Percentiles rank a stretch among this genome's conserved stretches.
Conservation (phyloP, 2,888 invertebrate species). For the Dorcus hopei region DNA sequence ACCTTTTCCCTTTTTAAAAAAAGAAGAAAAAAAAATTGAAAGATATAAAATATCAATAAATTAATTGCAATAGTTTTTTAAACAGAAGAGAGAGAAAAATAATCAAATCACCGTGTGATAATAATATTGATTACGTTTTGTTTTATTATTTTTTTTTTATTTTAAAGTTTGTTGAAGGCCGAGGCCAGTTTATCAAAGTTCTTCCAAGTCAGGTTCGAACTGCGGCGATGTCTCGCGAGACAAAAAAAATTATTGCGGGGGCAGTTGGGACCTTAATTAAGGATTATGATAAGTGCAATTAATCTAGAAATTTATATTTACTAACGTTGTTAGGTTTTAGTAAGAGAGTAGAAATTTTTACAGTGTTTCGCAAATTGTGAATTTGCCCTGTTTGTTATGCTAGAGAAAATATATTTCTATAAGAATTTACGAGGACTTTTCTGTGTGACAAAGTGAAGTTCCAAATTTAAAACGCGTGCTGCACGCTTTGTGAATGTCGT, state of each 20-base stretch:
- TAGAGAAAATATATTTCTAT: constrained; percentile 15
- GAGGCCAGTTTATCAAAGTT: constrained; percentile 49
- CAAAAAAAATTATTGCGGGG: constrained; percentile 7
- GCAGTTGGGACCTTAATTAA: constrained; percentile 30
- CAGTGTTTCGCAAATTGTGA: constrained; percentile 11
- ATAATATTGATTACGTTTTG: constrained; percentile 19
- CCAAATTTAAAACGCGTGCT: too few species aligned
- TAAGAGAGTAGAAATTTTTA: constrained; percentile 17
- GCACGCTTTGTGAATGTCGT: too few species aligned
- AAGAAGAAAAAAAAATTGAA: background rate
- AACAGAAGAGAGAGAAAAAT: background rate
- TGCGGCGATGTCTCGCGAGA: constrained; percentile 9
- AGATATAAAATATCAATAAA: constrained; percentile 18
- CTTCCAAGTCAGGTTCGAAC: constrained; percentile 40
- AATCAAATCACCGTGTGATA: constrained; percentile 25
- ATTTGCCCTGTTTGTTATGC: constrained; percentile 17
- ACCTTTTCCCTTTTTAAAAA: background rate
- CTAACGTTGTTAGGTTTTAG: constrained; percentile 40
- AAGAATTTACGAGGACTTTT: constrained; percentile 15
- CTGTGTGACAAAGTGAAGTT: background rate
- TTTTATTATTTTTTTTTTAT: constrained; percentile 36
- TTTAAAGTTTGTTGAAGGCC: constrained; percentile 46
- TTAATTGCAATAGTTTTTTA: constrained; percentile 5
- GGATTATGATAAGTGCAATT: constrained; percentile 48
- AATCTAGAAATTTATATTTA: constrained; percentile 46